phyloP scores from a whole-genome alignment of 2,113 vertebrate species.

The Hiodon tergisus region DNA sequence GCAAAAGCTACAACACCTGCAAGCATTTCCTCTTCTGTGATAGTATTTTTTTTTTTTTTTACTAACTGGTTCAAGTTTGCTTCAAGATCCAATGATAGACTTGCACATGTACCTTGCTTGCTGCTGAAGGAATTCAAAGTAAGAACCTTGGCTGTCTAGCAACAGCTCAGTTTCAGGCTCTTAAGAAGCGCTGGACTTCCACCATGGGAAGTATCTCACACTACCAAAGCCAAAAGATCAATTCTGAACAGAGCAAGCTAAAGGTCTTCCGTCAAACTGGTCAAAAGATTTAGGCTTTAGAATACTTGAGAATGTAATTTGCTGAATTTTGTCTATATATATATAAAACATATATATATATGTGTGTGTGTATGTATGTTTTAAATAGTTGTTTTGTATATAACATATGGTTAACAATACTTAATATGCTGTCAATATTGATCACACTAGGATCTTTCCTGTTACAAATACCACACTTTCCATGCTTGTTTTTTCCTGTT shows the following conservation, averaged over 20 bases:
- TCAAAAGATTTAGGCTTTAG: conserved; percentile 41
- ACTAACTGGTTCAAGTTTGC: conserved; percentile 43
- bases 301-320: conserved; percentile 61
- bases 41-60: too few species aligned
- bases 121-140: conserved; percentile 21
- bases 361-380: conserved; percentile 55
- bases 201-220: conserved; percentile 13
- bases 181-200: conserved; percentile 34
- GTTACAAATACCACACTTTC: conserved; percentile 65
- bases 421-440: conserved; percentile 61
- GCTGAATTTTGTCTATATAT: conserved; percentile 52
- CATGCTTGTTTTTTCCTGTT: conserved; percentile 69
- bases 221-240: conserved; percentile 25
- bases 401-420: conserved; percentile 65
- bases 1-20: conserved; percentile 39
- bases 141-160: not conserved
- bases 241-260: conserved; percentile 35
- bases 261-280: conserved; percentile 39
- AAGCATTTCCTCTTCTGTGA: too few species aligned
- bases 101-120: conserved; percentile 68
- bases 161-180: not conserved
- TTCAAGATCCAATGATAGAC: conserved; percentile 47
- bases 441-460: conserved; percentile 56
- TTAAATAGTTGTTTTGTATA: conserved; percentile 65
- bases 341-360: conserved; percentile 29